A percentile compares a stretch with the other conserved stretches of the same genome.
Evolutionary conservation across 2,113 vertebrate genomes (phyloP).

Genomic region (Globicephala melas): DNA sequence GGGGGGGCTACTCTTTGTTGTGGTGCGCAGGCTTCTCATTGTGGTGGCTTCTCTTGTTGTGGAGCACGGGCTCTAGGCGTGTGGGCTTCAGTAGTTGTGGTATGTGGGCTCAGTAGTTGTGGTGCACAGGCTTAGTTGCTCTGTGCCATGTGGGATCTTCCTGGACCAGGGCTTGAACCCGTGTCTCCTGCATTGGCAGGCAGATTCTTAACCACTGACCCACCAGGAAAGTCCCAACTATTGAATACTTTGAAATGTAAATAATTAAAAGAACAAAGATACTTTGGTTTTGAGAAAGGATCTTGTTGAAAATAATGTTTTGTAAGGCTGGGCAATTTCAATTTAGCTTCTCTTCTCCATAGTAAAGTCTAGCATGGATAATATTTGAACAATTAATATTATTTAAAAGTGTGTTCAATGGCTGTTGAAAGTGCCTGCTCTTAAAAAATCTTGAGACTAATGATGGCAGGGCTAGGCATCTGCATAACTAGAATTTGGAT

Average conservation of each 20-base stretch:
- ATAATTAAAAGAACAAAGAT: background rate
- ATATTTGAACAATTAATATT: background rate
- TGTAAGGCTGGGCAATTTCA: background rate
- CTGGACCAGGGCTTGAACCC: no score
- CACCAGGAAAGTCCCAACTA: background rate
- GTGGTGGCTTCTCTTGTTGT: no score
- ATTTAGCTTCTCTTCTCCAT: background rate
- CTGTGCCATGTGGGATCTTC: no score
- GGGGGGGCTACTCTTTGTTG: no score
- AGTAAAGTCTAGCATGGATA: background rate
- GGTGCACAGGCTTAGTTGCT: no score
- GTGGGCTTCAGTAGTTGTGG: no score
- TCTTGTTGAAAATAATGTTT: background rate
- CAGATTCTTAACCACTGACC: no score
- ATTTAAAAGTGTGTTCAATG: background rate
- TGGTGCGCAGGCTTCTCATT: no score
- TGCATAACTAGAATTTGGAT: background rate
- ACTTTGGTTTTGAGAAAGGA: background rate
- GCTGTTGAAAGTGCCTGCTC: background rate
- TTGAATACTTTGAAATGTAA: background rate
- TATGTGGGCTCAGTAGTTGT: no score
- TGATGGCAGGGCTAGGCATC: background rate
- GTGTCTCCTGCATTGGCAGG: no score
- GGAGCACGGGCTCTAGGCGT: no score
- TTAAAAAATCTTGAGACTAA: background rate